Conservation (phyloP, 1,140 invertebrate species). For the Whitmania pigra region DNA sequence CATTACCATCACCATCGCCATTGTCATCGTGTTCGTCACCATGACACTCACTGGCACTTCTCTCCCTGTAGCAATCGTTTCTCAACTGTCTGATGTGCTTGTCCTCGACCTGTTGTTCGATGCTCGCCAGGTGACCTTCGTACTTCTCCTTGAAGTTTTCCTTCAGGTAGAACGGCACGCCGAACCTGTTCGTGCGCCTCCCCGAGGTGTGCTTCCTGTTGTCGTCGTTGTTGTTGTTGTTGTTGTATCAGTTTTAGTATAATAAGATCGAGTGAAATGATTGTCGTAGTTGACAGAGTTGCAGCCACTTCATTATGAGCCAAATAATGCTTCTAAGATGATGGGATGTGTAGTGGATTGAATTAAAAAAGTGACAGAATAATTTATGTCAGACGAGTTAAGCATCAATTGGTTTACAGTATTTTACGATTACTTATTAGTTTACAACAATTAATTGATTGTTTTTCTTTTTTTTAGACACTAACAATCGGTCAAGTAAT, state of each 20-base stretch:
- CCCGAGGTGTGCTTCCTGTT: slow-evolving; percentile 67
- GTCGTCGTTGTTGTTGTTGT: too few species aligned
- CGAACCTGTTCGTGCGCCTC: slow-evolving; percentile 60
- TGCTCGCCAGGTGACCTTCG: slow-evolving; percentile 68
- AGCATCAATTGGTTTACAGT: too few species aligned
- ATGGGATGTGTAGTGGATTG: background rate
- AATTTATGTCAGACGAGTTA: too few species aligned
- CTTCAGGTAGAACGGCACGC: slow-evolving; percentile 86
- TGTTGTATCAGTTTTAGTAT: too few species aligned
- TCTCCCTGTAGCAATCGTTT: slow-evolving; percentile 76
- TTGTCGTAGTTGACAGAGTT: background rate
- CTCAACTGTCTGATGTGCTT: slow-evolving; percentile 76
- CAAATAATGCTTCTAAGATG: too few species aligned
- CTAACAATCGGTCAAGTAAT: background rate
- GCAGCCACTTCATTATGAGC: background rate
- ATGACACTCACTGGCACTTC: slow-evolving; percentile 38
- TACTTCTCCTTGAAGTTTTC: slow-evolving; percentile 87
- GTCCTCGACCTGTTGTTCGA: slow-evolving; percentile 88
- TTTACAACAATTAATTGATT: background rate
- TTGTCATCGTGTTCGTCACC: background rate
- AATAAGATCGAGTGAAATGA: too few species aligned
- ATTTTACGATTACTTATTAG: too few species aligned
- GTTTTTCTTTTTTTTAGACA: background rate
- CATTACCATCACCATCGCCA: background rate
- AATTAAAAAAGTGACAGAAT: too few species aligned